Percentiles rank a stretch among this genome's conserved stretches.
phyloP scores from a whole-genome alignment of 1,140 invertebrate species.

The Phenacoccus solenopsis region DNA sequence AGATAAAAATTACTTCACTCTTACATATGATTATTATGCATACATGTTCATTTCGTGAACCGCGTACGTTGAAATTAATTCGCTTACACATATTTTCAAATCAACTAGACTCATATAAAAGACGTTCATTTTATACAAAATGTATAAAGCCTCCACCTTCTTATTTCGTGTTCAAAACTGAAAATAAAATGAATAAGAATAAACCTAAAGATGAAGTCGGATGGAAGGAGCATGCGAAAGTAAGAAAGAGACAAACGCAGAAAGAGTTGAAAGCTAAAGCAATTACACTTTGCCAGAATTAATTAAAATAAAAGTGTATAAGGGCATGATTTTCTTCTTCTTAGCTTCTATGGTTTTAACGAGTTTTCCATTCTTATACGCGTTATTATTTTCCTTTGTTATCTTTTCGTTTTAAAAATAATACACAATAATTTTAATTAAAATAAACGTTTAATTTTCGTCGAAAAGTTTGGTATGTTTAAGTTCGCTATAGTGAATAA shows the following conservation, averaged over 20 bases:
- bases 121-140: neutral
- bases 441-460: conserved; percentile 3
- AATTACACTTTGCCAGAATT: conserved; percentile 2
- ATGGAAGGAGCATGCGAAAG: neutral
- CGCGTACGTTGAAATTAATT: no score
- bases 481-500: neutral
- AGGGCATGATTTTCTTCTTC: conserved; percentile 1
- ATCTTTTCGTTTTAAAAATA: conserved; percentile 3
- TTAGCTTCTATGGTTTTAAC: conserved; percentile 2
- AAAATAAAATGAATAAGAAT: conserved; percentile 4
- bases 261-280: conserved; percentile 1
- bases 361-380: conserved; percentile 1
- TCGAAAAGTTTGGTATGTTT: neutral
- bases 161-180: neutral
- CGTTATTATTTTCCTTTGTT: conserved; percentile 3
- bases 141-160: neutral
- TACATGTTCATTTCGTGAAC: no score
- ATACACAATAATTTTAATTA: conserved; percentile 4
- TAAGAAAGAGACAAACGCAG: neutral
- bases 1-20: no score
- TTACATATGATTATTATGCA: no score
- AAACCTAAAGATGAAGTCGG: neutral
- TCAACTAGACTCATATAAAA: no score
- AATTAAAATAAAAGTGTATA: neutral
- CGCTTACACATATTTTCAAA: no score